Conservation (phyloP, 2,888 invertebrate genomes). For the Caenorhabditis sp. region DNA sequence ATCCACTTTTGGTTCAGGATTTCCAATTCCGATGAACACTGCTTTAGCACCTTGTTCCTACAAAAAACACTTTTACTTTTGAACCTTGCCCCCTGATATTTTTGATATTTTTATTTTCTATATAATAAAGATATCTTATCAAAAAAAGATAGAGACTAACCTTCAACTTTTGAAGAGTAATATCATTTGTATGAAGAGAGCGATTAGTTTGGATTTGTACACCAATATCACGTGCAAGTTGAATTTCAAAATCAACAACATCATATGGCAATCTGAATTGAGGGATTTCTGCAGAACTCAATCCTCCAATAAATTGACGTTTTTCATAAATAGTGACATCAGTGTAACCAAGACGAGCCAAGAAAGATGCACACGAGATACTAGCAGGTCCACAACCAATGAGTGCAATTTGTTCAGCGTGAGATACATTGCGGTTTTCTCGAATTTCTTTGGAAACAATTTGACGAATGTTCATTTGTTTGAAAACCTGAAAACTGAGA, state of each 20-base stretch:
- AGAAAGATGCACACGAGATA: slow-evolving; percentile 92
- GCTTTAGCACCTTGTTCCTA: slow-evolving; percentile 70
- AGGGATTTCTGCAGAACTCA: slow-evolving; percentile 89
- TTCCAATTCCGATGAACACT: slow-evolving; percentile 79
- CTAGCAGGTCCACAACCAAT: slow-evolving; percentile 96
- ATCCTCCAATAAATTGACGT: slow-evolving; percentile 84
- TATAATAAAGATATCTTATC: neutral
- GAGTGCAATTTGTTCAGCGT: slow-evolving; percentile 78
- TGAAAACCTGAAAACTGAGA: slow-evolving; percentile 76
- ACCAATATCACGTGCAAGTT: slow-evolving; percentile 88
- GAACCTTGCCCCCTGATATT: too few species aligned
- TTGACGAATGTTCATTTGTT: slow-evolving; percentile 90
- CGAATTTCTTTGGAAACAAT: slow-evolving; percentile 79
- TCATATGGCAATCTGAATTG: slow-evolving; percentile 92
- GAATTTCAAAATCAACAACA: slow-evolving; percentile 90
- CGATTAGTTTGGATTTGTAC: slow-evolving; percentile 82
- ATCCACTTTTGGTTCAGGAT: slow-evolving; percentile 86
- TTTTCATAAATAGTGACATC: slow-evolving; percentile 92
- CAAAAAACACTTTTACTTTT: slow-evolving; percentile 67
- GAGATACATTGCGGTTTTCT: slow-evolving; percentile 59
- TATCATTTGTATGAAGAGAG: slow-evolving; percentile 76
- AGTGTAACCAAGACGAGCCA: slow-evolving; percentile 90
- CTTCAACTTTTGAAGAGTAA: slow-evolving; percentile 77
- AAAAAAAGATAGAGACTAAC: slow-evolving; percentile 5
- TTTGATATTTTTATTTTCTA: too few species aligned